phyloP scores from a whole-genome alignment of 2,797 vertebrate species.

The Enteromius trimaculatus region DNA sequence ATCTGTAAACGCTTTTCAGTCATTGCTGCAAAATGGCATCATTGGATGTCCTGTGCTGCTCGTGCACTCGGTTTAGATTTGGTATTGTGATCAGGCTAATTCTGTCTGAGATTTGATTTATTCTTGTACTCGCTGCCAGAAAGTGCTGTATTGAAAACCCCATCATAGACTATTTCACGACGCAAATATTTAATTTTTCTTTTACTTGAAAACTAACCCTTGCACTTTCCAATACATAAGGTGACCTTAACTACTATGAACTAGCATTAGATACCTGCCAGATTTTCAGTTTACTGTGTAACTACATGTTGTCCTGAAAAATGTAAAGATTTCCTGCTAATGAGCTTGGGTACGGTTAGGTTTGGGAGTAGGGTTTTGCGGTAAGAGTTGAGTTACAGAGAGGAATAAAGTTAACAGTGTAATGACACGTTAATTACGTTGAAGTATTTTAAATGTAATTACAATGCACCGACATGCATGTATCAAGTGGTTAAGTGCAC shows the following conservation, averaged over 20 bases:
- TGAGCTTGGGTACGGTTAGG: not conserved
- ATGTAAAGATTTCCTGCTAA: not conserved
- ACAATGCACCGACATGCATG: not conserved
- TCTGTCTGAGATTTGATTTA: not conserved
- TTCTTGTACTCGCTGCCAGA: not conserved
- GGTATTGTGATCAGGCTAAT: not conserved
- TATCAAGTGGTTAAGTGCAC: not conserved
- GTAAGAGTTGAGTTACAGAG: not conserved
- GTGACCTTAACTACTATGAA: not conserved
- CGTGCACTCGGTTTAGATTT: not conserved
- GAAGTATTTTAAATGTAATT: not conserved
- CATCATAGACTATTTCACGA: not conserved
- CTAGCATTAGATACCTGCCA: not conserved
- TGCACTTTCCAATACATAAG: not conserved
- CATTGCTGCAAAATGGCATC: not conserved
- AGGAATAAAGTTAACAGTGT: not conserved
- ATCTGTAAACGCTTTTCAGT: not conserved
- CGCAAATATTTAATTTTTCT: not conserved
- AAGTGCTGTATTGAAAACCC: not conserved
- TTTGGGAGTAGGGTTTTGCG: not conserved
- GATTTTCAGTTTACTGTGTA: not conserved
- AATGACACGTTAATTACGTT: not conserved
- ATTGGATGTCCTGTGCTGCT: not conserved
- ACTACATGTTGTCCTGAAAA: not conserved
- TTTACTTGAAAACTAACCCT: not conserved